Evolutionary conservation across 2,888 invertebrate genomes (phyloP), one percentile per base, ranked within the genome.

Genomic region (Platerodrilus igneus): DNA sequence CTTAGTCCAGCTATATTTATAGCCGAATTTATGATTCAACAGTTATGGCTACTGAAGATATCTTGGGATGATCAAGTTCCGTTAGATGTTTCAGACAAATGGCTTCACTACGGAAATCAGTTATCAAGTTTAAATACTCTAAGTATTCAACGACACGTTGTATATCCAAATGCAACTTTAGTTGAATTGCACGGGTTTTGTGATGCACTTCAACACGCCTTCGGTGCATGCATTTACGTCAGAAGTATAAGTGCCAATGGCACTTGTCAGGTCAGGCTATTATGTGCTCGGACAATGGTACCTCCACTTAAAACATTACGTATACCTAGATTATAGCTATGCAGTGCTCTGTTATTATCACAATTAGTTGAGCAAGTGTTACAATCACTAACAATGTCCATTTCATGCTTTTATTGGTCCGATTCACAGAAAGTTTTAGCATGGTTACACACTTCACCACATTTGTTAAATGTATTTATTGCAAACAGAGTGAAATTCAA

Each of bases 1-100:
- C 19, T 55, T 16, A 27, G 43, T 21, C 48, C 51, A 27, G 17
- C 34, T 5, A 50, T 34, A 9, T 41, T 55, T 15, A 38, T 23
- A 19, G 50, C 48, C 8, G 54, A 54, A 44, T 28, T 49, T 10
- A 15, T 54, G 27, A 23, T 55, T 7, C 55, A 54, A 43, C 25
- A 32, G 25, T 20, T 54, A 22, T 54, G 54, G 53, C 18, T 34
- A 18, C 5, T 29, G 13, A 47, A 49, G 4, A 11, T 48, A n/a
- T 25, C 23, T 6, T 55, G 54, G 53, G 49, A 55, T 38, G 47
- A 54, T n/a, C 7, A 29, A 7, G 20, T 51, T 9, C 47, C 48
- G 5, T 16, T 13, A 7, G 18, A 31, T 7, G 13, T 47, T 19
- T 29, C 28, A 10, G 17, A 18, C 9, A 16, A 35, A 26, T 51